Conservation (phyloP, 2,113 vertebrate species). For the Myrmecobius fasciatus region DNA sequence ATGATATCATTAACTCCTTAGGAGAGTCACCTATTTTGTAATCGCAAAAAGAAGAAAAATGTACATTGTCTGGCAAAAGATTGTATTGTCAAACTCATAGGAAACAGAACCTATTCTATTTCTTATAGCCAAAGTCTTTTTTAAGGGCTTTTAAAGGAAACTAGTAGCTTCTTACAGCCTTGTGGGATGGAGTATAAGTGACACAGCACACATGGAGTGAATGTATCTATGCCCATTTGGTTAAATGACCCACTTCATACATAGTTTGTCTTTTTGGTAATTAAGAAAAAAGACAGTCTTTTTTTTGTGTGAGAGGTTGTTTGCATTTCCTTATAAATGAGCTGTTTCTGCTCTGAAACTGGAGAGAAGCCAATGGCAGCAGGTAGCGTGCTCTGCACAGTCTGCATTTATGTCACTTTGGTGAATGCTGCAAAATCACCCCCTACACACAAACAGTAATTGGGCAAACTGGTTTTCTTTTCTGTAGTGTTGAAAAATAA, state of each 20-base stretch:
- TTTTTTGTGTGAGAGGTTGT: background rate
- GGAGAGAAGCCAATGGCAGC: background rate
- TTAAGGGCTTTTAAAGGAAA: background rate
- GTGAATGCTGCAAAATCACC: constrained; percentile 25
- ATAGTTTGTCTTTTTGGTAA: background rate
- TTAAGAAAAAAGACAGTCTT: background rate
- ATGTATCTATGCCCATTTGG: background rate
- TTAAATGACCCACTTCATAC: background rate
- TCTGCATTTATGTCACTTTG: background rate
- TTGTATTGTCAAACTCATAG: background rate
- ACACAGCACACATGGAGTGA: too few species aligned
- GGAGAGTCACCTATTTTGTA: background rate
- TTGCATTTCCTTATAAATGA: constrained; percentile 31
- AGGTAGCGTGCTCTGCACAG: background rate
- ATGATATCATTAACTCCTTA: background rate
- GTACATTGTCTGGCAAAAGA: too few species aligned
- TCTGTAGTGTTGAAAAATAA: background rate
- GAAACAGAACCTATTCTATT: background rate
- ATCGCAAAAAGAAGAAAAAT: background rate
- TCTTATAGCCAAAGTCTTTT: background rate
- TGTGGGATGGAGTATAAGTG: rapidly evolving
- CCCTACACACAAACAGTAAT: constrained; percentile 7
- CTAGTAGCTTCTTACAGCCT: background rate
- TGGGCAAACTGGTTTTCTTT: background rate
- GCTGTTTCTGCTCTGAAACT: constrained; percentile 17